Conservation (phyloP, 2,888 invertebrate species). For the Timema cristinae region DNA sequence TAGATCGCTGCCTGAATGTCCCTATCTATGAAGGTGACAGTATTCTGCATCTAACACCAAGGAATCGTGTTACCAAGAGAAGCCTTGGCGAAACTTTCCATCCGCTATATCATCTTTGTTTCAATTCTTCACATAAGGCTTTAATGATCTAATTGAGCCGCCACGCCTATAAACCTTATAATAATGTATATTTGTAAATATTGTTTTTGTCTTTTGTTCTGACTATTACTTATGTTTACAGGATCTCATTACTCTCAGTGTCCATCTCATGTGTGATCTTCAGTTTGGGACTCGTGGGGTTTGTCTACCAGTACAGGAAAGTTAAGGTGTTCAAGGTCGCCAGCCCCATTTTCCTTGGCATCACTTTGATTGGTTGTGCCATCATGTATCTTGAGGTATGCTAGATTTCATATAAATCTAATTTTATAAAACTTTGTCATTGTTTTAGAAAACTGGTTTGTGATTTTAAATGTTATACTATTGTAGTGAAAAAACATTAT, state of each 20-base stretch:
- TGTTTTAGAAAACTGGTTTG: not conserved
- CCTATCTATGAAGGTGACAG: too few species aligned
- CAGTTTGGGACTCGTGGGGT: constrained; percentile 70
- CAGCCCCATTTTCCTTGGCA: constrained; percentile 86
- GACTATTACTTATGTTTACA: constrained; percentile 39
- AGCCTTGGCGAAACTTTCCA: too few species aligned
- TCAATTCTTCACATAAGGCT: too few species aligned
- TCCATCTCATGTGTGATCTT: constrained; percentile 77
- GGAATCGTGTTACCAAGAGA: too few species aligned
- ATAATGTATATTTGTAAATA: too few species aligned
- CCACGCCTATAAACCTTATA: too few species aligned
- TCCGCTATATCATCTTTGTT: too few species aligned
- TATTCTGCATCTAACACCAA: too few species aligned
- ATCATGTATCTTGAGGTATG: constrained; percentile 90
- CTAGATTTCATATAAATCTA: constrained; percentile 28
- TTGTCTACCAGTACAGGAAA: constrained; percentile 76
- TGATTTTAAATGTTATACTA: not conserved
- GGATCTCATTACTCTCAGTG: constrained; percentile 74
- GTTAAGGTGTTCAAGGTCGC: constrained; percentile 89
- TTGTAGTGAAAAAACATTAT: not conserved
- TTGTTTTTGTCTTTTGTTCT: too few species aligned
- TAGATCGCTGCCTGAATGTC: too few species aligned
- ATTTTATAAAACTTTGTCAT: constrained; percentile 1
- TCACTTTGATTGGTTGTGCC: constrained; percentile 83
- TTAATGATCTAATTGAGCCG: too few species aligned